Evolutionary conservation across 2,113 vertebrate genomes (phyloP), one percentile per base, ranked within the genome.

Genomic region (Paradisaea rubra): DNA sequence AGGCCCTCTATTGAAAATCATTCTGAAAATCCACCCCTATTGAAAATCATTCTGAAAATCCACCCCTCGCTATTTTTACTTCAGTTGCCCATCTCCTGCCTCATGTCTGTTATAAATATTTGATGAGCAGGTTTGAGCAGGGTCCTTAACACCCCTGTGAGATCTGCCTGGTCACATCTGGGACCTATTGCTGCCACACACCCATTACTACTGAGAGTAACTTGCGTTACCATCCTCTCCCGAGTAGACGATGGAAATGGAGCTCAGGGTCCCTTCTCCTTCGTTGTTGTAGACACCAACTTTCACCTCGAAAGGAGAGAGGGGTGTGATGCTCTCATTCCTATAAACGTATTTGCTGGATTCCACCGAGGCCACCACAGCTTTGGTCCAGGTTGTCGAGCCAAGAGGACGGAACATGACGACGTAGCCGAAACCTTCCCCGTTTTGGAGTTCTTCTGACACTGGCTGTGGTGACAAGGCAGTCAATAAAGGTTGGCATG

Each of bases 381-480:
- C 98, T 81, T 98, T 98, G 73, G 97, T 98, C 99, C 99, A 99
- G 35, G 94, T 96, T 61, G 95, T 93, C 6, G 98, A 98, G 80
- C 98, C 98, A 28, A 98, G 96, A 6, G 97, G 98, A 37, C 97
- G 98, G 86, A 99, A 98, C 97, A 98, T 97, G 86, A 99, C 20
- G 3, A 98, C 49, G 44, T 99, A 99, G 64, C 99, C 99, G 90
- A 99, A 99, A 35, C 98, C 98, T 74, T 98, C 98, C 73, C 98
- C 98, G 7, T 98, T 98, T 81, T 99, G 99, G 64, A 98, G 98
- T 66, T 99, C 98, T 91, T 99, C 99, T 63, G 98, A 96, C 91
- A 99, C 96, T 7, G 98, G 97, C 99, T 99, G 91, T 28, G 81
- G 86, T 73, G 93, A 91, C 94, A 97, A 79, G 88, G 61, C 64